Base-by-base conservation (phyloP, 2,888 invertebrate genomes). In the Phengaris alcon region DNA sequence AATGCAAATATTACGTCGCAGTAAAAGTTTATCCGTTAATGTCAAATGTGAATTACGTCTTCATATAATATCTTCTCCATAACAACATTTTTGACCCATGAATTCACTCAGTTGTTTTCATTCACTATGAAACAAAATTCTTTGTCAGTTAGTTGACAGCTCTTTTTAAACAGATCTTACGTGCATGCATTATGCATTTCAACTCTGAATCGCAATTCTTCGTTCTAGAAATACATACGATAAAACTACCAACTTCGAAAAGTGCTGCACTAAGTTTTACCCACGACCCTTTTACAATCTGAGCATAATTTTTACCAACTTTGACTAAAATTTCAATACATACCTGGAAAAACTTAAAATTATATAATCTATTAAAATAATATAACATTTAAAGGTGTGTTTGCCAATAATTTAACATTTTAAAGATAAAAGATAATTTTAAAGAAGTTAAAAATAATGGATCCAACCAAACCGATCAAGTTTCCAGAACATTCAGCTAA, bases 401-500 rank as follows among this genome's bases (percentile, higher is more conserved):
- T 52, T 52, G 3, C 10, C 4, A 52, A 52, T 10, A 52, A 52
- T 10, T 52, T 3, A 52, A 52, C 52, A 48, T 57, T 15, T 57
- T 57, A 15, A 59, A 59, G 10, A 10, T 22, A 22, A 22, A 22
- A 22, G 22, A 22, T 22, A 22, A 48, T 57, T 15, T 57, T 57
- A 15, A 59, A 59, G 10, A 10, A 48, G 69, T 69, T 48, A 69
- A 48, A 68, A 69, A 69, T 48, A 69, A 46, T 48, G 9, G n/a
- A 46, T 15, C 48, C 35, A 13, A 68, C 69, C 46, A 48, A 52
- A 72, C 7, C 52, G 72, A 7, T 52, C 35, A 13, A 54, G 52
- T 51, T 72, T 72, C 52, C 52, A 72, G 72, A 83, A 88, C 77
- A 78, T 75, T 74, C 77, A 76, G 78, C 79, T 79, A 80, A 88